Evolutionary conservation across 2,888 invertebrate species (phyloP).

Genomic region (Piscicola geometra): DNA sequence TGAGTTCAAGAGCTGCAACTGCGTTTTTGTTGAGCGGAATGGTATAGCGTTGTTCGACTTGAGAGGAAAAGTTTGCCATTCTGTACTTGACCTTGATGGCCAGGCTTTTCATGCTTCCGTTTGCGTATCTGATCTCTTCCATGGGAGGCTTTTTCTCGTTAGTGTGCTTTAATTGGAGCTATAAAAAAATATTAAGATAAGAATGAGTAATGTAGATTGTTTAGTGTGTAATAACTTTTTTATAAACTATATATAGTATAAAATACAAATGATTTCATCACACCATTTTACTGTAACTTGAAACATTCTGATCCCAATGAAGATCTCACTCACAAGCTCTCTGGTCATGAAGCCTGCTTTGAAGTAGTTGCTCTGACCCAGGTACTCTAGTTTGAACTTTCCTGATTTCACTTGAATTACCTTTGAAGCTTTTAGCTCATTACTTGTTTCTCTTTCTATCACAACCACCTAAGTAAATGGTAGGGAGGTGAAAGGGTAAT

Average conservation of each 20-base stretch:
- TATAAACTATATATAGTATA: too few species aligned
- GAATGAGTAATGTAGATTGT: too few species aligned
- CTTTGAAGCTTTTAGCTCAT: background rate
- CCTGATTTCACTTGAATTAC: background rate
- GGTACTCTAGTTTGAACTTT: background rate
- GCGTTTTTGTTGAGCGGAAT: background rate
- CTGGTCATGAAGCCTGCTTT: slow-evolving; percentile 4
- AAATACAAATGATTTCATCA: too few species aligned
- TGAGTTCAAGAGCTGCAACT: background rate
- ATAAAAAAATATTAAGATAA: too few species aligned
- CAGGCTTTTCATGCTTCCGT: background rate
- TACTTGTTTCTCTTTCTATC: slow-evolving; percentile 1
- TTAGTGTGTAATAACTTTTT: background rate
- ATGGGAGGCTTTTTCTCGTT: background rate
- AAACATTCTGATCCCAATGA: too few species aligned
- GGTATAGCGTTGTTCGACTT: background rate
- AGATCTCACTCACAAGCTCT: background rate
- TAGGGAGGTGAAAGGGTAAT: background rate
- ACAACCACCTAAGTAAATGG: background rate
- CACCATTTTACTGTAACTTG: too few species aligned
- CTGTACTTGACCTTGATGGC: background rate
- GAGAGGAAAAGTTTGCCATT: background rate
- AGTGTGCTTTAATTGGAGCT: background rate
- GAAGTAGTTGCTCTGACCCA: background rate
- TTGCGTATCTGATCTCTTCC: background rate